Evolutionary conservation across 2,888 invertebrate genomes (phyloP).

Genomic region (Lepidonotus clava): DNA sequence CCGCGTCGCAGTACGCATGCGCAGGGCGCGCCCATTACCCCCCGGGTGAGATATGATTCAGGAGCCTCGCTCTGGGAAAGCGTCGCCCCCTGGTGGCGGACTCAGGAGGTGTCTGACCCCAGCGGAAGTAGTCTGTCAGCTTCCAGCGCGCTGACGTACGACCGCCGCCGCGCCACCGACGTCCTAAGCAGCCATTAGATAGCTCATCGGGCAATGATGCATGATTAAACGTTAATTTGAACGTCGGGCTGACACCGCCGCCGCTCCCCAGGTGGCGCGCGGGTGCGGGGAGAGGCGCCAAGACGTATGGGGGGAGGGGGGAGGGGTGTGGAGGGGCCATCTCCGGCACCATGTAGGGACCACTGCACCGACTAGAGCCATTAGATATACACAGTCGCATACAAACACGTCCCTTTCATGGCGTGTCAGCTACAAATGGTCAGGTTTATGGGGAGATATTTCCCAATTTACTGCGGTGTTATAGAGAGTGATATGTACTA

Average conservation of each 20-base stretch:
- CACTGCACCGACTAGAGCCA: too few species aligned
- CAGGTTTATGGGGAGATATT: too few species aligned
- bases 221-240: constrained; percentile 48
- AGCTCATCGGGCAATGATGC: constrained; percentile 44
- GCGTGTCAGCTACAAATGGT: too few species aligned
- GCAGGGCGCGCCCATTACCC: constrained; percentile 4
- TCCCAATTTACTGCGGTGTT: too few species aligned
- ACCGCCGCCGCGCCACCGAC: neutral
- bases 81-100: constrained; percentile 28
- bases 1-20: neutral
- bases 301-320: neutral
- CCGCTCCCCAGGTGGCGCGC: neutral
- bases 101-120: constrained; percentile 24
- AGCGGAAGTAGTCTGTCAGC: constrained; percentile 39
- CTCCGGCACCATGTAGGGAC: too few species aligned
- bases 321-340: neutral
- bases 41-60: neutral
- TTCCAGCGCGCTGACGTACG: constrained; percentile 8
- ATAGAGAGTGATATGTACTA: too few species aligned
- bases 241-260: constrained; percentile 33
- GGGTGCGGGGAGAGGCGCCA: neutral
- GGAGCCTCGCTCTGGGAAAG: neutral
- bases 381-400: too few species aligned
- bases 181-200: constrained; percentile 45
- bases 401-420: too few species aligned